Conservation (phyloP, 2,113 vertebrate species). For the Equus quagga region DNA sequence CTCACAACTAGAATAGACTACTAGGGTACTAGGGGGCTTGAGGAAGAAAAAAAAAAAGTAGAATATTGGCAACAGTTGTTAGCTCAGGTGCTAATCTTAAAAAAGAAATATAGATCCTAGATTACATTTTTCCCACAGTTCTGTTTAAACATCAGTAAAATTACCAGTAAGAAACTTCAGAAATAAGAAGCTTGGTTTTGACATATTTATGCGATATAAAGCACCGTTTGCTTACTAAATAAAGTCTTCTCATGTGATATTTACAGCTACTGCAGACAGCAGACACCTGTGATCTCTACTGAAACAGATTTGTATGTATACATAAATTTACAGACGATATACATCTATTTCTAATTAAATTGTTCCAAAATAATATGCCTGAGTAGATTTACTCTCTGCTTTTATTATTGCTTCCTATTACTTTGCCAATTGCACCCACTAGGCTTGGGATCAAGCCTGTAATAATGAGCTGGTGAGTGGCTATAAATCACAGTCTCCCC, state of each 20-base stretch:
- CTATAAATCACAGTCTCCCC: background rate
- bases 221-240: background rate
- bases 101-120: background rate
- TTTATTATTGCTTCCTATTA: background rate
- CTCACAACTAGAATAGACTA: too few species aligned
- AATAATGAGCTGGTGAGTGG: background rate
- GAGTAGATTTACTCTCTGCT: background rate
- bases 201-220: background rate
- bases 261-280: background rate
- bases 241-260: background rate
- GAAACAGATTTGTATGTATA: background rate
- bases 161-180: conserved; percentile 8
- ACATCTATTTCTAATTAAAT: background rate
- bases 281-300: background rate
- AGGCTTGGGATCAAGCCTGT: background rate
- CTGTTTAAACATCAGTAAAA: background rate
- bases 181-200: conserved; percentile 13
- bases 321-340: background rate
- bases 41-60: too few species aligned
- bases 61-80: too few species aligned
- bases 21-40: too few species aligned
- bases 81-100: too few species aligned
- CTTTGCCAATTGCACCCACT: background rate
- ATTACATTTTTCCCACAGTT: background rate
- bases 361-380: background rate